A percentile compares a stretch with the other conserved stretches of the same genome.
These are phyloP conservation scores for Dolichallabes microphthalmus DNA, from an alignment of 2,113 vertebrate genomes.

Conservation along the genomic window DNA sequence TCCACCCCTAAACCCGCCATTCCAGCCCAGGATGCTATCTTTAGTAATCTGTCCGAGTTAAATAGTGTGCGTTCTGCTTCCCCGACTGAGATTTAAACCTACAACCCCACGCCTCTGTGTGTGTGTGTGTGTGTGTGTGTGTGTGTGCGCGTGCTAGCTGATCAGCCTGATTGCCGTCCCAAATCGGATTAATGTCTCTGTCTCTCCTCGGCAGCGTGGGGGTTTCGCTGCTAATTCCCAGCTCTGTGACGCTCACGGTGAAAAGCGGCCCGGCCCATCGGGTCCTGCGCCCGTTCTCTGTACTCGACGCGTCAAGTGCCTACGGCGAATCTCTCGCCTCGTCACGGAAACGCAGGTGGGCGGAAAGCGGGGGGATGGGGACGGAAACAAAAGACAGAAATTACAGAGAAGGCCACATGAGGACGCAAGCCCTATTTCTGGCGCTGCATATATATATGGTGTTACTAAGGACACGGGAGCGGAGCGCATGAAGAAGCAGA, in stretches of 20 bases:
- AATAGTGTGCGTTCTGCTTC: neutral
- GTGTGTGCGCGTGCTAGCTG: neutral
- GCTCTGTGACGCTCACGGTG: neutral
- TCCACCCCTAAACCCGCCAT: neutral
- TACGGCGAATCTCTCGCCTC: constrained; percentile 56
- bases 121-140: neutral
- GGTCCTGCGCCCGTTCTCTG: constrained; percentile 19
- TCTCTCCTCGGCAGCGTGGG: neutral
- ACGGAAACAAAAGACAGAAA: constrained; percentile 64
- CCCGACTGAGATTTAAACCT: neutral
- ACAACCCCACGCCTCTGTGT: neutral
- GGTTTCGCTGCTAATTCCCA: neutral
- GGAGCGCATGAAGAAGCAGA: neutral
- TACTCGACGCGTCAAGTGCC: constrained; percentile 25
- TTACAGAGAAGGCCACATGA: constrained; percentile 62
- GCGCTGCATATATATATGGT: constrained; percentile 44
- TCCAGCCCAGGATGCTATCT: neutral
- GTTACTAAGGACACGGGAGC: neutral
- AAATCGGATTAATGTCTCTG: constrained; percentile 13
- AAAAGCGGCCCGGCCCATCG: constrained; percentile 17
- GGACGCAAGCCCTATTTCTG: constrained; percentile 64
- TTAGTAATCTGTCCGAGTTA: neutral
- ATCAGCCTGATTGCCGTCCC: neutral
- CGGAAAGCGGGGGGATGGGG: constrained; percentile 61
- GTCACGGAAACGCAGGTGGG: constrained; percentile 65